phyloP scores from a whole-genome alignment of 64 coral and sea anemone species.

The Astreopora myriophthalma region DNA sequence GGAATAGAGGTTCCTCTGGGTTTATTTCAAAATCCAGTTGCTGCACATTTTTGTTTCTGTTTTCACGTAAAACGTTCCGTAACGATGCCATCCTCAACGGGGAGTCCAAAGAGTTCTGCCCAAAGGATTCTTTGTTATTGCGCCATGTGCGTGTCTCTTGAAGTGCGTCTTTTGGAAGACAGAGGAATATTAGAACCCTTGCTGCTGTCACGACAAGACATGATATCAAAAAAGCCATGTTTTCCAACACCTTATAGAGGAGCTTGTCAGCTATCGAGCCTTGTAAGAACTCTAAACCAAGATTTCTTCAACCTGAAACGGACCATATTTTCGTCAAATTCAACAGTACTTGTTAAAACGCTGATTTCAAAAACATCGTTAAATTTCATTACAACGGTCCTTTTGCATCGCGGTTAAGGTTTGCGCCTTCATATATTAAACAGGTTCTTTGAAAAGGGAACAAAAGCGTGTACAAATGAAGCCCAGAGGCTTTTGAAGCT shows the following conservation, averaged over 20 bases:
- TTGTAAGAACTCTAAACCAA: not conserved
- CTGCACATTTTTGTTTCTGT: not conserved
- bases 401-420: not conserved
- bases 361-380: not conserved
- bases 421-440: conserved; percentile 26
- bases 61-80: not conserved
- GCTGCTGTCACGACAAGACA: not conserved
- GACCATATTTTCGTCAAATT: not conserved
- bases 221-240: not conserved
- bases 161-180: not conserved
- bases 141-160: not conserved
- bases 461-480: conserved; percentile 4
- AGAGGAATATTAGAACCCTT: not conserved
- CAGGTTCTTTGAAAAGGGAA: not conserved
- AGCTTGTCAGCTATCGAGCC: not conserved
- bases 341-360: not conserved
- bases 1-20: not conserved
- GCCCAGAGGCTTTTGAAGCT: not conserved
- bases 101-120: not conserved
- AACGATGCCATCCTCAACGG: not conserved
- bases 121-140: not conserved
- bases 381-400: not conserved
- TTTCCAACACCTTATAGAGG: not conserved
- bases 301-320: not conserved
- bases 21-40: not conserved